These are phyloP conservation scores for Vulpes vulpes DNA, from an alignment of 2,113 vertebrate species.

Conservation along the genomic window DNA sequence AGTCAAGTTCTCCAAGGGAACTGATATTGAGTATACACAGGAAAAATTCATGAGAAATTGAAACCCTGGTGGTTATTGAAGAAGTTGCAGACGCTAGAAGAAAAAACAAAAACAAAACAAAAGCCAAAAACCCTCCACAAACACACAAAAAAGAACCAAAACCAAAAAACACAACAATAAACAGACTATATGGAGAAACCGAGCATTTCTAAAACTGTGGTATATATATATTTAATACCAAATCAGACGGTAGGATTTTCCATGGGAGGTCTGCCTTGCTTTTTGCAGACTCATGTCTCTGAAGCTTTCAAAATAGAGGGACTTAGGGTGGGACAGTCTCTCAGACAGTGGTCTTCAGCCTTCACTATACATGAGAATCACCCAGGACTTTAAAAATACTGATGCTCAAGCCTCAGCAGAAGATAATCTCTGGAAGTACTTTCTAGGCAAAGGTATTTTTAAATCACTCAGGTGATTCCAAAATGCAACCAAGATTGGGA, in stretches of 20 bases:
- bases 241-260: not conserved
- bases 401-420: not conserved
- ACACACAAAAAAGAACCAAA: not conserved
- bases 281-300: not conserved
- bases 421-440: not conserved
- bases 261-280: not conserved
- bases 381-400: not conserved
- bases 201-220: not conserved
- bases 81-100: slow-evolving; percentile 35
- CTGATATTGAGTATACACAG: not conserved
- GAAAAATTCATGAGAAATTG: not conserved
- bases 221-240: not conserved
- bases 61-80: not conserved
- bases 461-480: not conserved
- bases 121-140: not conserved
- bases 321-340: not conserved
- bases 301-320: not conserved
- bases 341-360: not conserved
- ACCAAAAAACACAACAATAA: not conserved
- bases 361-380: not conserved
- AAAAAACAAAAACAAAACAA: not conserved
- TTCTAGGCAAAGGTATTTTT: not conserved
- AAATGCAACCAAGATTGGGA: not conserved
- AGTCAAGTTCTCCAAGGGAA: not conserved
- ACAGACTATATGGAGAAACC: not conserved